Evolutionary conservation across 1,140 invertebrate species (phyloP).

Genomic region (Sycobia sp.): DNA sequence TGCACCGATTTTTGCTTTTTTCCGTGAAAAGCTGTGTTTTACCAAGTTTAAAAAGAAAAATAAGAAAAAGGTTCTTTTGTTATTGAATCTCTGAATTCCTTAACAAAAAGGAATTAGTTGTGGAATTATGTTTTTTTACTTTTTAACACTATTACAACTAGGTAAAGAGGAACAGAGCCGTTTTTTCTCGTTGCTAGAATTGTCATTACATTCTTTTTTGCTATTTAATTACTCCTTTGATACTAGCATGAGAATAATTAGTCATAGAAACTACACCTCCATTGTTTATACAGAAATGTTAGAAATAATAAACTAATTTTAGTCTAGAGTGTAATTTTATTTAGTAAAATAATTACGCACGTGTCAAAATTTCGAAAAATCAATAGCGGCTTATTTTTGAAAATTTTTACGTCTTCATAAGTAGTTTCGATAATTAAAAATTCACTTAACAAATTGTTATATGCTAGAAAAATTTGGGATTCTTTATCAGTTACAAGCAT

Average conservation of each 20-base stretch:
- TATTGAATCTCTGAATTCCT: conserved; percentile 39
- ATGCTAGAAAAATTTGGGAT: neutral
- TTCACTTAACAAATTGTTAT: neutral
- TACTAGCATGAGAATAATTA: neutral
- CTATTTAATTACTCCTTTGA: conserved; percentile 9
- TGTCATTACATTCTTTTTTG: conserved; percentile 1
- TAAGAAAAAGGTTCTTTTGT: neutral
- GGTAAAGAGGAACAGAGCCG: conserved; percentile 32
- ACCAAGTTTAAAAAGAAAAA: conserved; percentile 10
- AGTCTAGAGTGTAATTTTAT: too few relatives aligned
- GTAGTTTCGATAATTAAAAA: neutral
- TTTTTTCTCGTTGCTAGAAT: conserved; percentile 24
- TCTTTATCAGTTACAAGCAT: neutral
- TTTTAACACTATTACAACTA: conserved; percentile 18
- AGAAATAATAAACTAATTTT: too few relatives aligned
- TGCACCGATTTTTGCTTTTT: neutral
- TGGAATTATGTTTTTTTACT: neutral
- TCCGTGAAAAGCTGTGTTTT: neutral
- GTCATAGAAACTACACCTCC: neutral
- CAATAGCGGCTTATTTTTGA: too few relatives aligned
- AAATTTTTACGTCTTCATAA: too few relatives aligned
- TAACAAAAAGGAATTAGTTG: conserved; percentile 27
- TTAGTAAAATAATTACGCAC: too few relatives aligned
- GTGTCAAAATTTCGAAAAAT: too few relatives aligned
- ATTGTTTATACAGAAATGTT: too few relatives aligned